A percentile compares a stretch with the other conserved stretches of the same genome.
Evolutionary conservation across 2,113 vertebrate species (phyloP).

Genomic region (Rhadina sibilatrix): DNA sequence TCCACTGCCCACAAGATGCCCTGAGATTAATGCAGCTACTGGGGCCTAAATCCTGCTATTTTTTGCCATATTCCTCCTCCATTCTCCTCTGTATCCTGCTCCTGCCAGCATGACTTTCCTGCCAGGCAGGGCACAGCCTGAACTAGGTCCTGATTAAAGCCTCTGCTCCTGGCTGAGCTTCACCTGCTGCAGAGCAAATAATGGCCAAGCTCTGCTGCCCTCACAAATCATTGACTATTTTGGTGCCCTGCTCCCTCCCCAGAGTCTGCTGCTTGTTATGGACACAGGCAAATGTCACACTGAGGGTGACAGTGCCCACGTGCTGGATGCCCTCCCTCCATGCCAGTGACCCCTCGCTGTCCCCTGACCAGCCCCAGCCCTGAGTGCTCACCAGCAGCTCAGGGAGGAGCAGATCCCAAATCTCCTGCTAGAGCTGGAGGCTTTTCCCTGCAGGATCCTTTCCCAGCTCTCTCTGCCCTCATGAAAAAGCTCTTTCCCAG

Average conservation of each 20-base stretch:
- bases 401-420: background rate
- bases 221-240: background rate
- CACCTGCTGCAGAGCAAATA: background rate
- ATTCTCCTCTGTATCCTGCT: accelerated
- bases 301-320: background rate
- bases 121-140: background rate
- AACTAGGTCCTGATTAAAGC: background rate
- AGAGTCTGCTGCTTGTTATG: background rate
- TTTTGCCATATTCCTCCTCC: background rate
- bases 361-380: background rate
- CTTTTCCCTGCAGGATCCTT: background rate
- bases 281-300: background rate
- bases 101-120: background rate
- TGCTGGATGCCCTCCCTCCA: background rate
- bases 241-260: background rate
- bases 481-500: background rate
- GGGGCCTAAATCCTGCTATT: background rate
- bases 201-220: background rate
- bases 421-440: background rate
- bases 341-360: background rate
- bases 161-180: background rate
- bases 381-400: background rate
- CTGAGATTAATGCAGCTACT: background rate
- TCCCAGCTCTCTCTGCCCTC: background rate
- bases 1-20: background rate